Evolutionary conservation across 2,888 invertebrate species (phyloP).

Genomic region (Melinaea marsaeus): DNA sequence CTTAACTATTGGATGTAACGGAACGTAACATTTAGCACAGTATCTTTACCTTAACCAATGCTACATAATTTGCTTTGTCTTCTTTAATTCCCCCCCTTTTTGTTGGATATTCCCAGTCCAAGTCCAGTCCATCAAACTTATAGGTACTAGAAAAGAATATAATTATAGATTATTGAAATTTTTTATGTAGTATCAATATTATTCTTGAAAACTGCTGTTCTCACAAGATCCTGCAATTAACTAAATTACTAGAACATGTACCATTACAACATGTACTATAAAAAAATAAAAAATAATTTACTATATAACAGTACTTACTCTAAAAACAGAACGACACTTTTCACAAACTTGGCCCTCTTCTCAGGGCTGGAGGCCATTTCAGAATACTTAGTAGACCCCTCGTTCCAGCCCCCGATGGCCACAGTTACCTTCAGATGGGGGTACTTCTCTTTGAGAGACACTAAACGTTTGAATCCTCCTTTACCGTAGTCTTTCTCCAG

Average conservation of each 20-base stretch:
- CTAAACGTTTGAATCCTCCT: conserved; percentile 82
- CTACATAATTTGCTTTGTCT: conserved; percentile 87
- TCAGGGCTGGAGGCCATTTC: conserved; percentile 80
- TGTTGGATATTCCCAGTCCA: conserved; percentile 92
- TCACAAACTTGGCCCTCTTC: conserved; percentile 81
- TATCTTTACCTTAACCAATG: conserved; percentile 82
- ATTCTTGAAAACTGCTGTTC: no score
- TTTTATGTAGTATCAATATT: no score
- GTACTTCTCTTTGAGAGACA: conserved; percentile 80
- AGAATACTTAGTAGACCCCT: conserved; percentile 85
- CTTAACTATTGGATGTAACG: no score
- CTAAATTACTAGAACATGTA: no score
- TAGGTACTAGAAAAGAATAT: conserved; percentile 75
- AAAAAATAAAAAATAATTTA: neutral
- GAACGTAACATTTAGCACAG: neutral
- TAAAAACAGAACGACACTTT: conserved; percentile 83
- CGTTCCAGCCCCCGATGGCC: conserved; percentile 95
- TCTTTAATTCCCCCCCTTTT: conserved; percentile 84
- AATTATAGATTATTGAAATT: neutral
- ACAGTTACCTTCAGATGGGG: conserved; percentile 86
- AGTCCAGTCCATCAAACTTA: conserved; percentile 86
- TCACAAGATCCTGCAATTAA: no score
- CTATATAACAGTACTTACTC: conserved; percentile 57
- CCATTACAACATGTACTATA: no score
- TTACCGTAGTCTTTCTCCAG: conserved; percentile 85